Conservation (phyloP, 1,140 invertebrate genomes). For the Drosophila teissieri region DNA sequence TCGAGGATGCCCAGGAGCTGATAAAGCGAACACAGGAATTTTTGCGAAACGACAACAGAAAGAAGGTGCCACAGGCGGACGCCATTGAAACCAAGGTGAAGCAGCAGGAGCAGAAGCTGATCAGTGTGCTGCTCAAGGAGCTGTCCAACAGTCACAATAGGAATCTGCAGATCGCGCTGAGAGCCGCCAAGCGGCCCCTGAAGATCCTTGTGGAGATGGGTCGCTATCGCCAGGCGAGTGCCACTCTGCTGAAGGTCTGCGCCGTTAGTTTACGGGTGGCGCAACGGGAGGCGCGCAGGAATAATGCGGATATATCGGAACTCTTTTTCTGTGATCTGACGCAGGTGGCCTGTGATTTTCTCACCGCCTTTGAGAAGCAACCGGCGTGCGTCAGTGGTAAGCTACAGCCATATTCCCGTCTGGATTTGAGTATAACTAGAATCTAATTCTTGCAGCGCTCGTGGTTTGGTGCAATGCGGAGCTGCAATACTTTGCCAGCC, state of each 20-base stretch:
- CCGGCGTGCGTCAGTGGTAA: slow-evolving; percentile 80
- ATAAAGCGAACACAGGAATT: slow-evolving; percentile 91
- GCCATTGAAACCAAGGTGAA: slow-evolving; percentile 87
- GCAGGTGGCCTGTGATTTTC: slow-evolving; percentile 82
- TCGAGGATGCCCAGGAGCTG: slow-evolving; percentile 96
- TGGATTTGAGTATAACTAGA: background rate
- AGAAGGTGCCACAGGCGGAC: slow-evolving; percentile 43
- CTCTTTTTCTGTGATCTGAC: slow-evolving; percentile 83
- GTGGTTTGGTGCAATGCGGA: slow-evolving; percentile 96
- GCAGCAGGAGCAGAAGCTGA: slow-evolving; percentile 90
- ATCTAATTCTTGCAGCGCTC: slow-evolving; percentile 87
- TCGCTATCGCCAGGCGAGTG: slow-evolving; percentile 67
- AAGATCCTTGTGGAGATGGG: slow-evolving; percentile 90
- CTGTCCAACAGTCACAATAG: slow-evolving; percentile 94
- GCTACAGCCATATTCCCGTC: background rate
- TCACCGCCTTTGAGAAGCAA: slow-evolving; percentile 77
- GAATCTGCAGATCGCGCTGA: slow-evolving; percentile 96
- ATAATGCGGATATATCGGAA: slow-evolving; percentile 81
- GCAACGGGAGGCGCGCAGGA: slow-evolving; percentile 78
- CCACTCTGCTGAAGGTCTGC: slow-evolving; percentile 74
- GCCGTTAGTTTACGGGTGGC: slow-evolving; percentile 73
- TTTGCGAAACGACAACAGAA: slow-evolving; percentile 72
- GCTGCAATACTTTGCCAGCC: slow-evolving; percentile 91
- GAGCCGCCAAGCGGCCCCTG: slow-evolving; percentile 93
- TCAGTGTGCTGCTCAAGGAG: slow-evolving; percentile 94